Conservation (phyloP, 2,888 invertebrate genomes). For the Chrysotoxum bicinctum region DNA sequence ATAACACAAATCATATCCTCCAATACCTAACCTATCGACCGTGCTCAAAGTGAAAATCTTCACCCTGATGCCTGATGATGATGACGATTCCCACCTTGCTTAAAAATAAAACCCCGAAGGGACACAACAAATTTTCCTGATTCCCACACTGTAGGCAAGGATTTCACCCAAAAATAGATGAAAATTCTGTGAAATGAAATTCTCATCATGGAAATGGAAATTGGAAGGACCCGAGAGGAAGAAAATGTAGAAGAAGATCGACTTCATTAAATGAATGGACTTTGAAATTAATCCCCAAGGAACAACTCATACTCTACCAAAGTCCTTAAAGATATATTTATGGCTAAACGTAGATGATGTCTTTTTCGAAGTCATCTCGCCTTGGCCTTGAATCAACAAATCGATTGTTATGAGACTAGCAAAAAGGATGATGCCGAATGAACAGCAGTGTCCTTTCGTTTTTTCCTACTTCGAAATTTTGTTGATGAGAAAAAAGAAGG, state of each 20-base stretch:
- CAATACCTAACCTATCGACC: background rate
- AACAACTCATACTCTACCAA: background rate
- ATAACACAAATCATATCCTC: constrained; percentile 46
- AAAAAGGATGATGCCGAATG: constrained; percentile 12
- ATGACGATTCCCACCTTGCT: constrained; percentile 60
- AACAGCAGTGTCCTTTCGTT: constrained; percentile 31
- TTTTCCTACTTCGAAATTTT: background rate
- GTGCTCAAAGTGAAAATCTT: constrained; percentile 42
- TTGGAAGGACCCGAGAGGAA: constrained; percentile 2
- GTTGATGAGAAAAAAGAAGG: background rate
- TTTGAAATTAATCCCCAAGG: constrained; percentile 68
- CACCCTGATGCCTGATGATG: constrained; percentile 11
- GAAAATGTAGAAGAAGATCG: constrained; percentile 27
- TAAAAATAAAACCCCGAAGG: constrained; percentile 53
- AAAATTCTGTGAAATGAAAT: constrained; percentile 31
- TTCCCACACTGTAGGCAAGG: constrained; percentile 36
- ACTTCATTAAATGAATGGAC: constrained; percentile 70
- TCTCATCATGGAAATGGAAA: constrained; percentile 57
- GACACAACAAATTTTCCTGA: constrained; percentile 39
- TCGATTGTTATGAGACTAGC: constrained; percentile 40
- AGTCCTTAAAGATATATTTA: constrained; percentile 35
- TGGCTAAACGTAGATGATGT: background rate
- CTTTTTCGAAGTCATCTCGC: constrained; percentile 34
- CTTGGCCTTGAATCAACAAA: constrained; percentile 70
- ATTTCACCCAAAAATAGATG: constrained; percentile 45